These are phyloP conservation scores for Turnix velox DNA, from an alignment of 2,113 vertebrate genomes.

Conservation along the genomic window DNA sequence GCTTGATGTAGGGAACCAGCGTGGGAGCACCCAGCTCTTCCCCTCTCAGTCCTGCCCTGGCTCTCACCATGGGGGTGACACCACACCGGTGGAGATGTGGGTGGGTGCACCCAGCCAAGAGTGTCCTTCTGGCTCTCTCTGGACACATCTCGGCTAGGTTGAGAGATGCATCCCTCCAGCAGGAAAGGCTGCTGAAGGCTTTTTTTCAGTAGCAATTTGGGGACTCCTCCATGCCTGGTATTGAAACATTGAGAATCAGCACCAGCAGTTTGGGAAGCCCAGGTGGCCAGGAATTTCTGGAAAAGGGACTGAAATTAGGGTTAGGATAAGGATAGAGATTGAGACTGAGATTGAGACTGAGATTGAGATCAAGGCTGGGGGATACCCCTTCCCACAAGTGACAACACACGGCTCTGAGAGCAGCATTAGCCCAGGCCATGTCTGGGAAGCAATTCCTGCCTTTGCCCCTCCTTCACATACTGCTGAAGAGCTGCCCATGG, in stretches of 20 bases:
- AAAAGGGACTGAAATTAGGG: background rate
- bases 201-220: background rate
- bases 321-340: background rate
- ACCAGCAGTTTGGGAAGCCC: background rate
- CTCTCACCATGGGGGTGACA: rapidly evolving
- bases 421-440: background rate
- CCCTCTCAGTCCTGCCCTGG: background rate
- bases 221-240: background rate
- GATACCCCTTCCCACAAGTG: background rate
- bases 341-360: background rate
- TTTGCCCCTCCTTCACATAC: rapidly evolving
- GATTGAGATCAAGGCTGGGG: background rate
- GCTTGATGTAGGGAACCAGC: rapidly evolving
- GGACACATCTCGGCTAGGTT: background rate
- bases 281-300: too few relatives aligned
- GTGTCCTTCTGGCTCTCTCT: background rate
- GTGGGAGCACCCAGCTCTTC: background rate
- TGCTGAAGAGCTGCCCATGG: rapidly evolving
- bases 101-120: background rate
- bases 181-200: background rate
- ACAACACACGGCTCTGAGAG: rapidly evolving
- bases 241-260: rapidly evolving
- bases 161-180: background rate
- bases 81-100: rapidly evolving
- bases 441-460: background rate